These are phyloP conservation scores for Falcunculus frontatus DNA, from an alignment of 2,113 vertebrate genomes.

Conservation along the genomic window DNA sequence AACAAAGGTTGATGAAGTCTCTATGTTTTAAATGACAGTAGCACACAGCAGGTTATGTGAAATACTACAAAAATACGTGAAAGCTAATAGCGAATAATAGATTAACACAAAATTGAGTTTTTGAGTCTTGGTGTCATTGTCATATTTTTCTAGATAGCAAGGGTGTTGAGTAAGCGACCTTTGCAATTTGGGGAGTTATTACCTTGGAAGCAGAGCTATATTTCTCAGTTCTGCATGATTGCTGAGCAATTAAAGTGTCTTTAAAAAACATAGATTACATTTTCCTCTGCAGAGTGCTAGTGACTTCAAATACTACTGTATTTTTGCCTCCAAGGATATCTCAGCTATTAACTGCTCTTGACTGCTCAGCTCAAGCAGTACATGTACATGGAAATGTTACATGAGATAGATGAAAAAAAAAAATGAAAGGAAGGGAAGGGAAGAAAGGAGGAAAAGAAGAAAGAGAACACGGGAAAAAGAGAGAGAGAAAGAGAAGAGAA, in stretches of 20 bases:
- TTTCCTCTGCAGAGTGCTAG: background rate
- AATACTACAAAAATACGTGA: background rate
- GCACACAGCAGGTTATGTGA: background rate
- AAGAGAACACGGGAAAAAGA: background rate
- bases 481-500: background rate
- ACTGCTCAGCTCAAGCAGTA: background rate
- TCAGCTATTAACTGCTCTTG: background rate
- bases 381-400: background rate
- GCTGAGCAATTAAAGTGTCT: conserved; percentile 31
- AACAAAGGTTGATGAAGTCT: background rate
- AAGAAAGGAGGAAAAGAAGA: background rate
- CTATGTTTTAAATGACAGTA: background rate
- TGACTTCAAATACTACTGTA: background rate
- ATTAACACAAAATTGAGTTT: background rate
- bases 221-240: conserved; percentile 46
- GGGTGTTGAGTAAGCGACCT: background rate
- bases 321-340: conserved; percentile 24
- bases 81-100: background rate
- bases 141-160: background rate
- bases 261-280: conserved; percentile 26
- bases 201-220: background rate
- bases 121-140: background rate
- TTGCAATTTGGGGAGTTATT: conserved; percentile 23
- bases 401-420: background rate
- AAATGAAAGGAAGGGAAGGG: background rate